Base-by-base conservation (phyloP, 2,113 vertebrate species). In the Parus major region DNA sequence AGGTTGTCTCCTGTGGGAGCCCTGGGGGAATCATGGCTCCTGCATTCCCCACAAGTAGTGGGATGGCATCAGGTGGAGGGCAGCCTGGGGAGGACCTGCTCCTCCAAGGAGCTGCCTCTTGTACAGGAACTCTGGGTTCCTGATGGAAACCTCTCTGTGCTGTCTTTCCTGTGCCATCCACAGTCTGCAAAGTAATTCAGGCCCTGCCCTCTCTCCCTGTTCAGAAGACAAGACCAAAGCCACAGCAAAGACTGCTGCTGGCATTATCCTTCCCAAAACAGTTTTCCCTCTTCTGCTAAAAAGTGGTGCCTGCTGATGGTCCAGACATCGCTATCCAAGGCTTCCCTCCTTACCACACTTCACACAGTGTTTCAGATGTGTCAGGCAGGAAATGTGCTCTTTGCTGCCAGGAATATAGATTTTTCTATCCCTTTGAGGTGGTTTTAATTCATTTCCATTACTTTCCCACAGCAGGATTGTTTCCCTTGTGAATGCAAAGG, bases 1-100 rank as follows among this genome's bases (percentile, higher is more conserved):
- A 27, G 19, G 23, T 25, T 50, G 55, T 9, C 47, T 49, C 44
- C 24, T n/a, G 10, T 11, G 5, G 10, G 8, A 61, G 31, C 19
- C 24, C 33, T 20, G 39, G 49, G 57, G 27, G 65, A 88, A 28
- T 59, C 5, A 1, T 0, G 4, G 44, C 8, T 65, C 22, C 33
- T 17, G 1, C 1, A 2, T 14, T 56, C 23, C 9, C 15, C 12
- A 35, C 0, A 1, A 2, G 1, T 5, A 17, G 24, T 11, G 8
- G 73, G 68, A 31, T 3, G 7, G 52, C 31, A 69, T 63, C n/a
- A 23, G 39, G 14, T 1, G 0, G 50, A 44, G 12, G 60, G 21
- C 25, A 76, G 61, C 21, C 56, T 46, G n/a, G 39, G n/a, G 12
- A 64, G 2, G 2, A 20, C 16, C 25, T 23, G 68, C 29, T 49